A percentile compares a stretch with the other conserved stretches of the same genome.
These are phyloP conservation scores for Hoplostethus mediterraneus DNA, from an alignment of 2,797 vertebrate genomes.

Conservation along the genomic window DNA sequence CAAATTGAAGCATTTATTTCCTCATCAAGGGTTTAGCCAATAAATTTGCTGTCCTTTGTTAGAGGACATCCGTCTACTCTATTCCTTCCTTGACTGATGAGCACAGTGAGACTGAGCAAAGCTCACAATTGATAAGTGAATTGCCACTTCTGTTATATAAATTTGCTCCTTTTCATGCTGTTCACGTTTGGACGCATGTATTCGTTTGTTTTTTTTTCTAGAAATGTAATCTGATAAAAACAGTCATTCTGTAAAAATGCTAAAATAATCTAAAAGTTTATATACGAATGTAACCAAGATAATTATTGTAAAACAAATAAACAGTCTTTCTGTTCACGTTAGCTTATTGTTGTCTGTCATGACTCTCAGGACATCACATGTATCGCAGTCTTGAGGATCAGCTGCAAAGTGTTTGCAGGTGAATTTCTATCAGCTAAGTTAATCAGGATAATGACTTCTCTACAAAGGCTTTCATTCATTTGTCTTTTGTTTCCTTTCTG, in stretches of 20 bases:
- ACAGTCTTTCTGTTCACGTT: conserved; percentile 78
- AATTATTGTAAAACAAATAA: conserved; percentile 84
- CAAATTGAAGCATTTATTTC: conserved; percentile 37
- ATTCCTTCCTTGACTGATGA: conserved; percentile 33
- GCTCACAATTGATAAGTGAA: conserved; percentile 44
- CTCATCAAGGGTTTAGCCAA: conserved; percentile 15
- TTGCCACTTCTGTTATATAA: conserved; percentile 64
- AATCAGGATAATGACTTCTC: too few relatives aligned
- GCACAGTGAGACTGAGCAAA: conserved; percentile 44
- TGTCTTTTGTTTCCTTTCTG: not conserved
- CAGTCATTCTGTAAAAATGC: conserved; percentile 79
- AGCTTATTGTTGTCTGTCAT: not conserved
- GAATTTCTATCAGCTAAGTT: too few relatives aligned
- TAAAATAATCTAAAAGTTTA: conserved; percentile 79
- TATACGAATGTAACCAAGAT: conserved; percentile 85
- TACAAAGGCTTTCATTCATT: not conserved
- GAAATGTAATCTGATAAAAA: conserved; percentile 78
- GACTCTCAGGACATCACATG: not conserved
- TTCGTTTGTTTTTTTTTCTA: conserved; percentile 71
- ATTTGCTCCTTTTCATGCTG: conserved; percentile 70
- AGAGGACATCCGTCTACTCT: conserved; percentile 26
- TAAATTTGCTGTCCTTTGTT: conserved; percentile 33
- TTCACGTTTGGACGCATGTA: conserved; percentile 77
- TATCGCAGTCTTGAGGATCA: not conserved
- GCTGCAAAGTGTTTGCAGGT: too few relatives aligned